Evolutionary conservation across 2,113 vertebrate genomes (phyloP).

Genomic region (Enhydra lutris): DNA sequence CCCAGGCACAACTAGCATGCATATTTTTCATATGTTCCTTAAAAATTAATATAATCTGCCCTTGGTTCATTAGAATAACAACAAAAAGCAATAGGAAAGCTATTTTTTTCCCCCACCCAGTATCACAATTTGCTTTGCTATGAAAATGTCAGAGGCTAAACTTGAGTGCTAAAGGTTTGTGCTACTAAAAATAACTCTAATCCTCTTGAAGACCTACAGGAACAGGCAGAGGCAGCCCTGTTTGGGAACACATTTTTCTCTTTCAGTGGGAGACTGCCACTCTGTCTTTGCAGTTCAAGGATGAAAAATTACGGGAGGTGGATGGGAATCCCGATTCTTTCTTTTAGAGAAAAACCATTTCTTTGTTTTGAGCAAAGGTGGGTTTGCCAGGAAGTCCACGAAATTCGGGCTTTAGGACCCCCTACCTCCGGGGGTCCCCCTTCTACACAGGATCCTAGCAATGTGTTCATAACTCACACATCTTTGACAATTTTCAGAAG

Average conservation of each 20-base stretch:
- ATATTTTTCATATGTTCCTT: conserved; percentile 14
- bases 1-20: not conserved
- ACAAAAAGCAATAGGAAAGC: not conserved
- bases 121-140: not conserved
- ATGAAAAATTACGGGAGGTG: not conserved
- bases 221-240: not conserved
- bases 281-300: not conserved
- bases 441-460: not conserved
- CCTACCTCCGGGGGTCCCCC: not conserved
- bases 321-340: not conserved
- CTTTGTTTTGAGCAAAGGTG: not conserved
- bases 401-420: not conserved
- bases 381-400: not conserved
- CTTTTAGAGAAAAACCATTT: not conserved
- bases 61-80: not conserved
- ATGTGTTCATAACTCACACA: not conserved
- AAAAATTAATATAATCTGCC: conserved; percentile 7
- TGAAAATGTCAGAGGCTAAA: conserved; percentile 27
- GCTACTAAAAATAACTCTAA: not conserved
- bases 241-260: not conserved
- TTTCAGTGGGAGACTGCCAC: not conserved
- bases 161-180: not conserved
- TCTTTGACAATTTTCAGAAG: not conserved
- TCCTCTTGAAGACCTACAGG: not conserved
- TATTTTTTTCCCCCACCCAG: conserved; percentile 29